phyloP scores from a whole-genome alignment of 2,797 vertebrate genomes.

The Sternotherus odoratus region DNA sequence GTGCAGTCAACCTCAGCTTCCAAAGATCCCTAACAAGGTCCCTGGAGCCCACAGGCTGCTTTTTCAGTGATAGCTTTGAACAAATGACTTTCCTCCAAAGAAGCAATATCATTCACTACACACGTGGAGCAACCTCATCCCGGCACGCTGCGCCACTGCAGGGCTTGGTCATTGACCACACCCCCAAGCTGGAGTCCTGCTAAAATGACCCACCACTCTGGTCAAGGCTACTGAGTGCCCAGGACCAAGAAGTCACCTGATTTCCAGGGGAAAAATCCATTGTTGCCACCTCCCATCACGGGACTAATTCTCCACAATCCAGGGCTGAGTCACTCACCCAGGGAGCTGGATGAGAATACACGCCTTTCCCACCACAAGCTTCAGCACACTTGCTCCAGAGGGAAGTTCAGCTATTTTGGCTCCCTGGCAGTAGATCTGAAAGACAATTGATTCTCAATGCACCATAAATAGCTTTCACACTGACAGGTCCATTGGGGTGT shows the following conservation, averaged over 20 bases:
- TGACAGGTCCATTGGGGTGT: background rate
- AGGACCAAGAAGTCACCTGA: fast-evolving
- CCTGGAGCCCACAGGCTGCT: background rate
- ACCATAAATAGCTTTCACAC: background rate
- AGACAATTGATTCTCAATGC: background rate
- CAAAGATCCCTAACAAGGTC: background rate
- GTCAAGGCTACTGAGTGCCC: background rate
- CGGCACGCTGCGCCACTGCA: background rate
- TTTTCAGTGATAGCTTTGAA: background rate
- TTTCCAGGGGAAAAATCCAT: fast-evolving
- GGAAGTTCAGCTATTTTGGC: background rate
- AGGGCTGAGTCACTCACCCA: fast-evolving
- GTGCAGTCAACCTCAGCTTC: background rate
- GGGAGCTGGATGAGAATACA: background rate
- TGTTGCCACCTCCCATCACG: fast-evolving
- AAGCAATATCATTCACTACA: background rate
- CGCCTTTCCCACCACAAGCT: background rate
- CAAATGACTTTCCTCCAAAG: background rate
- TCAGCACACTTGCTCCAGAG: background rate
- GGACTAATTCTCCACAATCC: background rate
- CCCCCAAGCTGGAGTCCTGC: background rate
- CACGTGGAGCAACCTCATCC: background rate
- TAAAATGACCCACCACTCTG: background rate
- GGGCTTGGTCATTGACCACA: background rate
- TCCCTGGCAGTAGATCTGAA: background rate